These are phyloP conservation scores for Craseonycteris thonglongyai DNA, from an alignment of 2,113 vertebrate species.

Conservation along the genomic window DNA sequence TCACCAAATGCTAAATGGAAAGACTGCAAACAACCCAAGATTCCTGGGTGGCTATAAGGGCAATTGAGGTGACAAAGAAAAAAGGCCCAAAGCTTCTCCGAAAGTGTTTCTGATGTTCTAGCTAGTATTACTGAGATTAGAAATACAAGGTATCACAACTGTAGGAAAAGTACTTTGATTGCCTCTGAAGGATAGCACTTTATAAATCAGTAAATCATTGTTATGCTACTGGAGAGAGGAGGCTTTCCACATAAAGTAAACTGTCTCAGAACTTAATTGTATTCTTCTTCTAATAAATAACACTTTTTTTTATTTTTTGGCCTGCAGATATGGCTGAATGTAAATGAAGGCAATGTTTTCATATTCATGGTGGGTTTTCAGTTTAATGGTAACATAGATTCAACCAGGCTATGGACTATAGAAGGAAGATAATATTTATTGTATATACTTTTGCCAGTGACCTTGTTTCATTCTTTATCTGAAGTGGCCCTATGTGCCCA, in stretches of 20 bases:
- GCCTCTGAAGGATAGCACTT: slow-evolving; percentile 27
- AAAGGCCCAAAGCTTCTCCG: neutral
- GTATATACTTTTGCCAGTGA: neutral
- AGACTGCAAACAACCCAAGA: neutral
- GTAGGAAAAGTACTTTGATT: slow-evolving; percentile 28
- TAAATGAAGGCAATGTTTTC: slow-evolving; percentile 63
- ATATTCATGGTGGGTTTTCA: slow-evolving; percentile 51
- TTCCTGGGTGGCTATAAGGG: neutral
- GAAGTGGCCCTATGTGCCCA: neutral
- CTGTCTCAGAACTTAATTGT: slow-evolving; percentile 47
- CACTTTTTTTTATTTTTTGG: neutral
- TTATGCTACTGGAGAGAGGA: slow-evolving; percentile 61
- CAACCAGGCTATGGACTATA: slow-evolving; percentile 34
- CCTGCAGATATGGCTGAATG: slow-evolving; percentile 49
- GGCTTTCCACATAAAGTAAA: slow-evolving; percentile 68
- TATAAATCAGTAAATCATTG: slow-evolving; percentile 50
- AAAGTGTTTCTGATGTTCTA: neutral
- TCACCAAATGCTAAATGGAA: slow-evolving; percentile 26
- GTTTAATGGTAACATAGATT: slow-evolving; percentile 29
- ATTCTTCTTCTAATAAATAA: slow-evolving; percentile 66
- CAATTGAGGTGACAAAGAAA: slow-evolving; percentile 7
- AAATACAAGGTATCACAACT: slow-evolving; percentile 24
- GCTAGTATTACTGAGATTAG: neutral
- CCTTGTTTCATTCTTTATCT: neutral
- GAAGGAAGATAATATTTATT: slow-evolving; percentile 5